A percentile compares a stretch with the other conserved stretches of the same genome.
phyloP scores from a whole-genome alignment of 2,888 invertebrate genomes.

The Oligia latruncula region DNA sequence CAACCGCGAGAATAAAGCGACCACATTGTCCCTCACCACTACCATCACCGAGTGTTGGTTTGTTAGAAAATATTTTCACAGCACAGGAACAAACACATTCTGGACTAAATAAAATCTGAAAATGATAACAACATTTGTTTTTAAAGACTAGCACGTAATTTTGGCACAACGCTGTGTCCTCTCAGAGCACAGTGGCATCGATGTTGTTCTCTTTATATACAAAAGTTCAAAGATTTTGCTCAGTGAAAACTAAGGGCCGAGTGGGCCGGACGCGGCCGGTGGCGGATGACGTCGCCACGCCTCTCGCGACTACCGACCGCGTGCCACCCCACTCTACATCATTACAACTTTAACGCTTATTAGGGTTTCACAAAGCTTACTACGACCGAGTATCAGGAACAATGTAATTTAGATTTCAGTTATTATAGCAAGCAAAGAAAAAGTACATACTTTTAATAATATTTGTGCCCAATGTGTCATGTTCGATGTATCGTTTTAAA shows the following conservation, averaged over 20 bases:
- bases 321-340: conserved; percentile 42
- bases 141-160: conserved; percentile 89
- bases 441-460: conserved; percentile 82
- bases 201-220: conserved; percentile 86
- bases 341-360: conserved; percentile 62
- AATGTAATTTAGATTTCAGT: conserved; percentile 76
- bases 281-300: conserved; percentile 48
- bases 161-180: conserved; percentile 89
- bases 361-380: conserved; percentile 82
- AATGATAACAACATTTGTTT: conserved; percentile 89
- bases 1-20: conserved; percentile 71
- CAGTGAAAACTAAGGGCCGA: conserved; percentile 77
- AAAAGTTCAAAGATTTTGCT: conserved; percentile 76
- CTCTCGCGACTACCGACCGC: conserved; percentile 35
- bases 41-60: conserved; percentile 84
- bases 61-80: conserved; percentile 87
- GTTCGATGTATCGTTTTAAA: conserved; percentile 89
- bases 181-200: conserved; percentile 84
- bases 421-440: conserved; percentile 83
- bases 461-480: conserved; percentile 90
- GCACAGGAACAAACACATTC: conserved; percentile 89
- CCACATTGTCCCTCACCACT: conserved; percentile 80
- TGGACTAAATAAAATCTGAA: conserved; percentile 90
- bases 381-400: conserved; percentile 78
- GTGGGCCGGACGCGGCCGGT: conserved; percentile 51